Percentiles rank a stretch among this genome's conserved stretches.
phyloP scores from a whole-genome alignment of 2,113 vertebrate species.

The Erinaceus europaeus region DNA sequence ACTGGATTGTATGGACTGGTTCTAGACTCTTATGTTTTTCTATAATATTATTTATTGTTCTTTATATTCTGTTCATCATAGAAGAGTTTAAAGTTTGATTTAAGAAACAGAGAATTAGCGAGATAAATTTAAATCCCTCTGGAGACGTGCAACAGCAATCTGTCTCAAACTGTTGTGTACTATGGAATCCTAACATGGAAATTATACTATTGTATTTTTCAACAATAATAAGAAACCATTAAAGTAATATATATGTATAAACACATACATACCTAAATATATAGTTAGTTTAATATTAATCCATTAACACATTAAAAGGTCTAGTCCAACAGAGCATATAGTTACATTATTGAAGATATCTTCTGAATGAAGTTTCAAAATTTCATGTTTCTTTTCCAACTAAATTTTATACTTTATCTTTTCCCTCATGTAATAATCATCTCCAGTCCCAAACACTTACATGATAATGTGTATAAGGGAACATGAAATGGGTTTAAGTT shows the following conservation, averaged over 20 bases:
- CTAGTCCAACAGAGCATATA: background rate
- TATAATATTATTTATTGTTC: background rate
- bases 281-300: background rate
- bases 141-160: background rate
- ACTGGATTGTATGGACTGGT: background rate
- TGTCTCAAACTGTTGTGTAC: background rate
- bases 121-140: conserved; percentile 3
- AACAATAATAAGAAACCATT: background rate
- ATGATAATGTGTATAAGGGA: background rate
- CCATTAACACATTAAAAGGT: background rate
- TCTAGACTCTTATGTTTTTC: background rate
- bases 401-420: background rate
- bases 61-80: background rate
- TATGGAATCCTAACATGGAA: background rate
- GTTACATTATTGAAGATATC: background rate
- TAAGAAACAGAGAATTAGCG: background rate
- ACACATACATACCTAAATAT: background rate
- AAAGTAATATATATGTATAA: background rate
- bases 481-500: background rate
- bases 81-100: background rate
- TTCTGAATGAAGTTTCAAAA: background rate
- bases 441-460: no score
- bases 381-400: background rate
- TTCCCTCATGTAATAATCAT: no score
- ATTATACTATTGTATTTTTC: background rate